phyloP scores from a whole-genome alignment of 2,113 vertebrate species.

The Cettia cetti region DNA sequence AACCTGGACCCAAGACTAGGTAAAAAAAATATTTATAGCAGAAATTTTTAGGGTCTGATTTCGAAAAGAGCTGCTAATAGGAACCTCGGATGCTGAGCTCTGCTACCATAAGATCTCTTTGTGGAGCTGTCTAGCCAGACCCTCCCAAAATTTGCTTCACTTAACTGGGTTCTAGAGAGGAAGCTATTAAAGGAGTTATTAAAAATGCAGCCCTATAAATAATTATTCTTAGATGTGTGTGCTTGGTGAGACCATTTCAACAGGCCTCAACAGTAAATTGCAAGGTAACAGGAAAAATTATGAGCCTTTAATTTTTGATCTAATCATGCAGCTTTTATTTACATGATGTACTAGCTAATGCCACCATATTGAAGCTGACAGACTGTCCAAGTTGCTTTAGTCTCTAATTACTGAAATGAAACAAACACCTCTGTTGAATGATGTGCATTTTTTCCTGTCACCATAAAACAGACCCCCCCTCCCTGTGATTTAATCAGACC shows the following conservation, averaged over 20 bases:
- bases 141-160: neutral
- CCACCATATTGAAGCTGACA: slow-evolving; percentile 67
- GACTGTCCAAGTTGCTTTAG: slow-evolving; percentile 72
- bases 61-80: neutral
- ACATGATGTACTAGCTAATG: slow-evolving; percentile 80
- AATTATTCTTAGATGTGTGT: neutral
- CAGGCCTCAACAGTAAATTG: neutral
- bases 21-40: neutral
- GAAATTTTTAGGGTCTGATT: neutral
- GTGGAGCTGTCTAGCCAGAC: neutral
- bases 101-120: neutral
- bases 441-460: slow-evolving; percentile 23
- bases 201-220: neutral
- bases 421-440: neutral
- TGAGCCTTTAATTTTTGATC: slow-evolving; percentile 80
- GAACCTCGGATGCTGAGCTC: neutral
- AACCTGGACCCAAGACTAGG: neutral
- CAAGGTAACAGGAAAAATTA: slow-evolving; percentile 18
- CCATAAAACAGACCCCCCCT: neutral
- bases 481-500: slow-evolving; percentile 33
- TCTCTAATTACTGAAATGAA: slow-evolving; percentile 71
- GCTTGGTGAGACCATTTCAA: neutral
- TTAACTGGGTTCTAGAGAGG: neutral
- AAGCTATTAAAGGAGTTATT: neutral
- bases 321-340: slow-evolving; percentile 90